Evolutionary conservation across 2,888 invertebrate genomes (phyloP), one percentile per base, ranked within the genome.

Genomic region (Diadegma fenestrale): DNA sequence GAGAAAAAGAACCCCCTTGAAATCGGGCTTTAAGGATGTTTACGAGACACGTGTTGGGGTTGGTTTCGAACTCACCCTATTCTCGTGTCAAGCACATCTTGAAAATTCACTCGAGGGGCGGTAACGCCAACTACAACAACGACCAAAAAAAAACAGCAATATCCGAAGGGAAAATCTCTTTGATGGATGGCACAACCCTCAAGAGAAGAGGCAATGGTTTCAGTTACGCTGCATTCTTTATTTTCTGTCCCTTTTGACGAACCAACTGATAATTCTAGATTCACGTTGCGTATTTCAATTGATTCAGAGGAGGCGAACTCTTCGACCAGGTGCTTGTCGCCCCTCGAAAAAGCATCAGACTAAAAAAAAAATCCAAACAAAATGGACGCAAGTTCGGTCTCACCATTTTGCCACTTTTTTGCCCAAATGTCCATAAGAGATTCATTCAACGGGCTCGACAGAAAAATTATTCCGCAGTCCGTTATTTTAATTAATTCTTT

Each of bases 21-120:
- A 69, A 84, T 80, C 80, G 81, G 80, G 80, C 73, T 77, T 85
- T 71, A 83, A 85, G 84, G 79, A 82, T 85, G 83, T 79, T 48
- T 54, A 75, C 69, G 64, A 33, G 78, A 82, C 82, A 79, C 82
- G 85, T 79, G 84, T 84, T 58, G 77, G 85, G 78, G 81, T 71
- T 78, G 79, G 26, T 51, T 33, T 37, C 43, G 10, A 58, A 81
- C 79, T 80, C 81, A 86, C 86, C 85, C 87, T 78, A n/a, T 51
- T 26, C 30, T 33, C 71, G 37, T 37, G 71, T 54, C 82, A 37
- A 26, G 19, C n/a, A 37, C 14, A 48, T 66, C 26, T 48, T 51
- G 33, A 76, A 63, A 73, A 69, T 71, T 61, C 71, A 54, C 81
- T 76, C 66, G 37, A 84, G 79, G 81, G 87, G 85, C 83, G 84